Base-by-base conservation (phyloP, 2,113 vertebrate species). In the Circaetus cinerascens region DNA sequence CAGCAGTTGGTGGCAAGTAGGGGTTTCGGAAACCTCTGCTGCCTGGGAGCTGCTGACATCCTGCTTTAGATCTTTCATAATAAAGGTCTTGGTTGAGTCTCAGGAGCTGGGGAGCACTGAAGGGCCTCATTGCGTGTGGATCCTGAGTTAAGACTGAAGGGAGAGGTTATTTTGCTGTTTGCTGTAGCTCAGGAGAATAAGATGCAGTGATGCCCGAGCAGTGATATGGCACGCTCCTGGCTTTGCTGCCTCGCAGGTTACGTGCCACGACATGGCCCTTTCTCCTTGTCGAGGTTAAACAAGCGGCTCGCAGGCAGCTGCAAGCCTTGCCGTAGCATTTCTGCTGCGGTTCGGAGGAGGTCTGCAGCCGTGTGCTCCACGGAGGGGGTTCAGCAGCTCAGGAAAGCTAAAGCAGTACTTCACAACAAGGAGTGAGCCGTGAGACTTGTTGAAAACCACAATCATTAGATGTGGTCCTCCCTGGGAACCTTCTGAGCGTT, bases 221-320 rank as follows among this genome's bases (percentile, higher is more conserved):
- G 82, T 0, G 0, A 5, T 22, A 2, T 0, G 0, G 11, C 21
- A 16, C 19, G 10, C 26, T 59, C 26, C 38, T 0, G 0, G 7
- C 36, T 11, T 27, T 1, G 2, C 38, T 23, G 30, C n/a, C 45
- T 27, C 5, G 5, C 29, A 5, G 34, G 46, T 84, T 48, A 14
- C 0, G 1, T 62, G 84, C 29, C 32, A 13, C 1, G 2, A 41
- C 74, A 27, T 3, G 57, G 12, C 86, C 45, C 13, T 59, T 72
- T 27, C 29, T 79, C 62, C 29, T 46, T 7, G 8, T 7, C 10
- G 29, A 67, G 51, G 51, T 74, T 59, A 26, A 60, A 14, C n/a
- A 15, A 27, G 87, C 3, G 38, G 4, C 74, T 94, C 7, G 0
- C 22, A 14, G 74, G 43, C 77, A 62, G 51, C 17, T 25, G 13